A percentile compares a stretch with the other conserved stretches of the same genome.
Conservation (phyloP, 1,140 invertebrate species). For the Triops longicaudatus region DNA sequence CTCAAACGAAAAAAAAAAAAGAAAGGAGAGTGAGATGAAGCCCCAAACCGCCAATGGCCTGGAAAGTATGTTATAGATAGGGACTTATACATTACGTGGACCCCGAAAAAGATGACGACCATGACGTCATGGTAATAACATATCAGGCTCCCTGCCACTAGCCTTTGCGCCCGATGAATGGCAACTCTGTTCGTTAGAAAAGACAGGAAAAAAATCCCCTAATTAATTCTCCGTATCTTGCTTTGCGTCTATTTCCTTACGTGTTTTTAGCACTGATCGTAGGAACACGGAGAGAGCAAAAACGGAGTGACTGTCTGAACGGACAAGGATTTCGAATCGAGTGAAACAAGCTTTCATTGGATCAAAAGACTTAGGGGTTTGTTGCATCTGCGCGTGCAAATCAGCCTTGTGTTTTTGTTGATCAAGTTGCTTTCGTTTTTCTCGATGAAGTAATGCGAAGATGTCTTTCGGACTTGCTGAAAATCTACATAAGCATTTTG, state of each 20-base stretch:
- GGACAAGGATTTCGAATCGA: background rate
- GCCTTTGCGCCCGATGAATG: slow-evolving; percentile 1
- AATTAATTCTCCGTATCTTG: slow-evolving; percentile 4
- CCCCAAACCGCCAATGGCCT: background rate
- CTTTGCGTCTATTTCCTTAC: background rate
- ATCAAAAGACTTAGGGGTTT: too few relatives aligned
- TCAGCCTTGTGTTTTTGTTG: too few relatives aligned
- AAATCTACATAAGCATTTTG: background rate
- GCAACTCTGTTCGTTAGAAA: slow-evolving; percentile 7
- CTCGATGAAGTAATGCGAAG: too few relatives aligned
- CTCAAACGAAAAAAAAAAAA: background rate
- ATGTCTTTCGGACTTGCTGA: too few relatives aligned
- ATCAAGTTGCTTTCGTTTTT: too few relatives aligned
- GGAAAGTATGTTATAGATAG: slow-evolving; percentile 5
- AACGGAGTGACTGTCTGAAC: background rate
- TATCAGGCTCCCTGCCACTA: background rate
- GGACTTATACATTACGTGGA: background rate
- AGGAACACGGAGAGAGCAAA: background rate
- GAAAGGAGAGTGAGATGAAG: background rate
- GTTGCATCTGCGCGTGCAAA: too few relatives aligned
- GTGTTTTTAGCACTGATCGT: background rate
- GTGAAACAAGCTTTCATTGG: too few relatives aligned
- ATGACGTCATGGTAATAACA: slow-evolving; percentile 8
- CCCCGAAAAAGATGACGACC: background rate
- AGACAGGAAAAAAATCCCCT: background rate